Percentiles rank a stretch among this genome's conserved stretches.
Conservation (phyloP, 2,888 invertebrate species). For the Lottia scabra region DNA sequence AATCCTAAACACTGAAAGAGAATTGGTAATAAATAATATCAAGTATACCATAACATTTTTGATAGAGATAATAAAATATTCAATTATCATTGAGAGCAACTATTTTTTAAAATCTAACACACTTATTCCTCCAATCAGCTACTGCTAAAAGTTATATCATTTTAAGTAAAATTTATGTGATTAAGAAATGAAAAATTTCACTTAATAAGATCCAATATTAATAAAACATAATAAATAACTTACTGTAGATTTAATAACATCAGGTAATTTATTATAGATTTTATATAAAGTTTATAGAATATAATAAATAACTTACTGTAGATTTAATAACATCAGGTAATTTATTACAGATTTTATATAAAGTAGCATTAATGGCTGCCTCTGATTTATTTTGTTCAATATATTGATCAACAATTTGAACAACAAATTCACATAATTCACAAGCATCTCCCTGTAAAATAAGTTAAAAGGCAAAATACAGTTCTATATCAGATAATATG, state of each 20-base stretch:
- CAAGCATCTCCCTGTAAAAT: slow-evolving; percentile 30
- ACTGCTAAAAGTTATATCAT: no score
- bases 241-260: neutral
- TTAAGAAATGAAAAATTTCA: no score
- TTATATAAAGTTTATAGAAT: neutral
- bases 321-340: slow-evolving; percentile 34
- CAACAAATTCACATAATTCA: slow-evolving; percentile 35
- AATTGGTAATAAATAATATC: neutral
- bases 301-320: slow-evolving; percentile 24
- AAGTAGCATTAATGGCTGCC: slow-evolving; percentile 33
- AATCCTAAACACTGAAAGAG: slow-evolving; percentile 26
- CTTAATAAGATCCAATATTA: no score
- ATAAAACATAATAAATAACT: neutral
- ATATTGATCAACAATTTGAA: slow-evolving; percentile 28
- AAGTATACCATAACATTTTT: no score
- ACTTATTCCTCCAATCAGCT: no score
- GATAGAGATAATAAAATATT: no score
- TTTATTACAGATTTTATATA: slow-evolving; percentile 32
- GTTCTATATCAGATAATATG: no score
- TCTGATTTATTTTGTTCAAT: slow-evolving; percentile 28
- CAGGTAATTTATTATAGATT: neutral
- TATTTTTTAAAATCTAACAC: no score
- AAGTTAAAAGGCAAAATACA: neutral
- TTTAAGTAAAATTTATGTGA: no score
- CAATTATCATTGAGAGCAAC: no score